Evolutionary conservation across 2,888 invertebrate species (phyloP).

Genomic region (Sipha maydis): DNA sequence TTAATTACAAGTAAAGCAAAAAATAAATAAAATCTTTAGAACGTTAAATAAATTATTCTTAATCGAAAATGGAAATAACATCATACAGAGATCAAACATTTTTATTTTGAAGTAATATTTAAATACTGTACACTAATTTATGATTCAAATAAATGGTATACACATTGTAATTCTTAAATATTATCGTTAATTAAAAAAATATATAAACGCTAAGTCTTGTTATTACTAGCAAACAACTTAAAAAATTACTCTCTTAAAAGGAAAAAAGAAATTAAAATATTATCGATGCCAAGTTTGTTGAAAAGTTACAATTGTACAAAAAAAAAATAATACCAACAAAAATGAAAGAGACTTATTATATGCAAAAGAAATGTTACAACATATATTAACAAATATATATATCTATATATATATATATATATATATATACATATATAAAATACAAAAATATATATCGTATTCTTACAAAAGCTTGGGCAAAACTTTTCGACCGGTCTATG

Average conservation of each 20-base stretch:
- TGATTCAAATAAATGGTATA: neutral
- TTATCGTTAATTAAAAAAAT: neutral
- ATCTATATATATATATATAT: neutral
- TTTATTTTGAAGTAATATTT: neutral
- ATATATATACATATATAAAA: neutral
- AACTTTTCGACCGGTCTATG: constrained; percentile 34
- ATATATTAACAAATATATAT: neutral
- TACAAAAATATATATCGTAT: neutral
- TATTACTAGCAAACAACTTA: neutral
- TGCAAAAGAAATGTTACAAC: neutral
- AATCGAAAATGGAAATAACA: too few species aligned
- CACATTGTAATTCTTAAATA: too few species aligned
- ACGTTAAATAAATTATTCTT: too few species aligned
- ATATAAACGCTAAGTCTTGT: neutral
- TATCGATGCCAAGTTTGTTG: constrained; percentile 10
- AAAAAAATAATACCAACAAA: neutral
- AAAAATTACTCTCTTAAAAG: neutral
- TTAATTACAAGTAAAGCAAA: too few species aligned
- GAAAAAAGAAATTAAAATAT: neutral
- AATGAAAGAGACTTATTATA: neutral
- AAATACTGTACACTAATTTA: neutral
- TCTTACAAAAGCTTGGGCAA: constrained; percentile 15
- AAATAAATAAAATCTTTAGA: too few species aligned
- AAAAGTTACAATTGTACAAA: neutral
- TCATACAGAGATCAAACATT: too few species aligned